Evolutionary conservation across 2,888 invertebrate genomes (phyloP).

Genomic region (Ethmia dodecea): DNA sequence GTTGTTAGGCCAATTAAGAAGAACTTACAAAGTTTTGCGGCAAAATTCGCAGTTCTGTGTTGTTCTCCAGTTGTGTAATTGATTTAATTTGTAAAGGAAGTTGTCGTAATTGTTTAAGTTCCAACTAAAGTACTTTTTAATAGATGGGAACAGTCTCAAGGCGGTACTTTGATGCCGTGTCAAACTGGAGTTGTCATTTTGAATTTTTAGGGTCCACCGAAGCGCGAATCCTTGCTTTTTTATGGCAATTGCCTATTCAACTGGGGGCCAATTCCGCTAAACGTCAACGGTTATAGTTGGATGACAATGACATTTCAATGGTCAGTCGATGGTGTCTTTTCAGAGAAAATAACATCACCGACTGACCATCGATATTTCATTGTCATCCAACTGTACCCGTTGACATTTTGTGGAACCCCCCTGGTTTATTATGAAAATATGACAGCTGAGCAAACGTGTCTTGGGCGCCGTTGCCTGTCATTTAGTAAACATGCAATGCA

Average conservation of each 20-base stretch:
- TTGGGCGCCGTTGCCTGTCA: conserved; percentile 21
- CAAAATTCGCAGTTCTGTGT: conserved; percentile 5
- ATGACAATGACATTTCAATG: too few relatives aligned
- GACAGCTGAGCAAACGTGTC: conserved; percentile 34
- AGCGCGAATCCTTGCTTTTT: conserved; percentile 44
- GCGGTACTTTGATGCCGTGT: not conserved
- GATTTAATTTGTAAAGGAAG: conserved; percentile 4
- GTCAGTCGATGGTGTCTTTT: too few relatives aligned
- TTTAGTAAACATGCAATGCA: conserved; percentile 56
- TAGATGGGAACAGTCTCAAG: not conserved
- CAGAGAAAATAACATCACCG: too few relatives aligned
- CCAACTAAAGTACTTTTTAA: too few relatives aligned
- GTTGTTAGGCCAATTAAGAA: conserved; percentile 12
- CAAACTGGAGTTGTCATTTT: conserved; percentile 15
- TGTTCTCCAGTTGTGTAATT: conserved; percentile 10
- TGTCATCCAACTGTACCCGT: too few relatives aligned
- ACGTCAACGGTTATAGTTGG: too few relatives aligned
- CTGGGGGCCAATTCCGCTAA: too few relatives aligned
- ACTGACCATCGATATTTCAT: too few relatives aligned
- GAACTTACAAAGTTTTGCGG: conserved; percentile 3
- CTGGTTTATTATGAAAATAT: conserved; percentile 64
- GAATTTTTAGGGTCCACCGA: conserved; percentile 25
- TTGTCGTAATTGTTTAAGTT: too few relatives aligned
- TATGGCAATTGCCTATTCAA: conserved; percentile 43
- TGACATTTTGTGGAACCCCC: too few relatives aligned